Percentiles rank a stretch among this genome's conserved stretches.
These are phyloP conservation scores for Potamilus streckersoni DNA, from an alignment of 1,140 invertebrate species.

Conservation along the genomic window DNA sequence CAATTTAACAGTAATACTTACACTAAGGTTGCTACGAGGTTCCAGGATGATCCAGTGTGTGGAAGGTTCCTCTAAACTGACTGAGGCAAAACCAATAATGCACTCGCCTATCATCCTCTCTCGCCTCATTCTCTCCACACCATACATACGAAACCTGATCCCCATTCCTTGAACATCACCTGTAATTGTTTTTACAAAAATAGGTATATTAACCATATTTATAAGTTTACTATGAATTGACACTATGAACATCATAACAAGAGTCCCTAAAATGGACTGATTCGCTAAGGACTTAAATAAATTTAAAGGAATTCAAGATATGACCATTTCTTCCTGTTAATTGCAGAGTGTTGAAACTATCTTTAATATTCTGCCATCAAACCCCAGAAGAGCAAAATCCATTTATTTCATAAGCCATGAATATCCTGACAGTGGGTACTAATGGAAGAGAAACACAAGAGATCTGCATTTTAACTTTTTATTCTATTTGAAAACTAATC, in stretches of 20 bases:
- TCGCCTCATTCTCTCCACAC: conserved; percentile 88
- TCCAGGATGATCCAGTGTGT: conserved; percentile 89
- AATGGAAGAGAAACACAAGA: too few relatives aligned
- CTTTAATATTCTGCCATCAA: too few relatives aligned
- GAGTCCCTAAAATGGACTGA: background rate
- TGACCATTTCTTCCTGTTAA: too few relatives aligned
- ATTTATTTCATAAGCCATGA: too few relatives aligned
- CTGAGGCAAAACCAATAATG: conserved; percentile 85
- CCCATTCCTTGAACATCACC: conserved; percentile 94
- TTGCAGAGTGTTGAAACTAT: too few relatives aligned
- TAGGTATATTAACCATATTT: background rate
- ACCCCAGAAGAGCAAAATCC: too few relatives aligned
- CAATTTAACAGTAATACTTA: conserved; percentile 67
- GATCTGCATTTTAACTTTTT: too few relatives aligned
- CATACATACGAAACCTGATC: conserved; percentile 89
- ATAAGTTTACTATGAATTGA: background rate
- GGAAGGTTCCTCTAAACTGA: conserved; percentile 89
- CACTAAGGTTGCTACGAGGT: conserved; percentile 83
- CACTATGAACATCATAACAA: background rate
- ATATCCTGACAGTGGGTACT: too few relatives aligned
- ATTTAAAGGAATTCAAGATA: too few relatives aligned
- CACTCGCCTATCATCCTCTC: conserved; percentile 92
- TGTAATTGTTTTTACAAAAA: conserved; percentile 39
- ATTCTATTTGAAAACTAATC: too few relatives aligned
- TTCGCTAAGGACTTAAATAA: background rate